These are phyloP conservation scores for Pelodiscus sinensis DNA, from an alignment of 2,113 vertebrate genomes.

Conservation along the genomic window DNA sequence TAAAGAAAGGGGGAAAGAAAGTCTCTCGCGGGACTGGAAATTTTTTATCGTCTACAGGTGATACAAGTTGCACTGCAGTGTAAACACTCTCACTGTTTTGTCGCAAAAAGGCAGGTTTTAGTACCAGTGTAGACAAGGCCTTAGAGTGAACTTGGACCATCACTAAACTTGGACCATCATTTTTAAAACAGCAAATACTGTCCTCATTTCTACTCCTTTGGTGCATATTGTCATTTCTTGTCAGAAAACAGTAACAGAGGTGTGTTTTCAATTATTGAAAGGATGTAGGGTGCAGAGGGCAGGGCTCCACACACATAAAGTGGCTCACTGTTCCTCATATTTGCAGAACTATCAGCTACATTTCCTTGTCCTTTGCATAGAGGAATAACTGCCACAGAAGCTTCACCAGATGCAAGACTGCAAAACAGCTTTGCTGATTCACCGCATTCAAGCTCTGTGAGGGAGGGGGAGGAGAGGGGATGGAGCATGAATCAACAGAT, in stretches of 20 bases:
- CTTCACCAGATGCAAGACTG: background rate
- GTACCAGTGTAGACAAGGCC: too few relatives aligned
- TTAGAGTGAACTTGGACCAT: background rate
- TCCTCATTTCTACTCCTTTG: background rate
- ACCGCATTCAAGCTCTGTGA: too few relatives aligned
- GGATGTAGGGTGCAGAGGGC: background rate
- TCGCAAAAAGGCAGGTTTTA: too few relatives aligned
- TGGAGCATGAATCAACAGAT: too few relatives aligned
- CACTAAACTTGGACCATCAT: background rate
- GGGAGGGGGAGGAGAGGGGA: too few relatives aligned
- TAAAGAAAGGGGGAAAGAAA: too few relatives aligned
- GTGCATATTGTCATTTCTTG: background rate
- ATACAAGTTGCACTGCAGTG: too few relatives aligned
- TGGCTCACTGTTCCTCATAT: background rate
- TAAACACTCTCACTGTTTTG: too few relatives aligned
- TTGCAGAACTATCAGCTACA: background rate
- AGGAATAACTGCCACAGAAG: background rate
- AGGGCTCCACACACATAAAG: background rate
- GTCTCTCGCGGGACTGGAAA: too few relatives aligned
- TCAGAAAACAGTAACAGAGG: rapidly evolving
- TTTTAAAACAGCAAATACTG: background rate
- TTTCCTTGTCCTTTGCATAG: background rate
- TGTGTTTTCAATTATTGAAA: background rate
- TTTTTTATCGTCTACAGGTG: too few relatives aligned
- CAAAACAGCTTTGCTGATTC: background rate